Percentiles rank a stretch among this genome's conserved stretches.
Evolutionary conservation across 2,888 invertebrate genomes (phyloP).

Genomic region (Onchidella celtica): DNA sequence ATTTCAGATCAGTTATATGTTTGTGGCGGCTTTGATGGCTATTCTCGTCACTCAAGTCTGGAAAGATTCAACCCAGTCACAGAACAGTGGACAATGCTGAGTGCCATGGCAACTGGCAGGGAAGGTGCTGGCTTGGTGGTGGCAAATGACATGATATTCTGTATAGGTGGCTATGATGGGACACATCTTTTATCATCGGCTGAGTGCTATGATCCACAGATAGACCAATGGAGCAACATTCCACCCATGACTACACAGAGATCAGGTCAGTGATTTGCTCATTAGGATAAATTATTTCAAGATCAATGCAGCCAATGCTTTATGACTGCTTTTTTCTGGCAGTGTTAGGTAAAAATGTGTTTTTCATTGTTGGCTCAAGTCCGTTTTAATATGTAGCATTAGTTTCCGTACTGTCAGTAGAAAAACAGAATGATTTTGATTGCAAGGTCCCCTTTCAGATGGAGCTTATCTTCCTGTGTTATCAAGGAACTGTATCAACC

Average conservation of each 20-base stretch:
- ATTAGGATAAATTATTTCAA: background rate
- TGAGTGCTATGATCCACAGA: slow-evolving; percentile 74
- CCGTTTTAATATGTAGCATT: no score
- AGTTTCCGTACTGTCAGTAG: no score
- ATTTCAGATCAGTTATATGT: slow-evolving; percentile 76
- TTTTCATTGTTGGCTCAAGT: no score
- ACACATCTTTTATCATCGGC: slow-evolving; percentile 77
- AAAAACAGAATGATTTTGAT: no score
- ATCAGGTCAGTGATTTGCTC: slow-evolving; percentile 66
- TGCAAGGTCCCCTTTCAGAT: no score
- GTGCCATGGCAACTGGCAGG: slow-evolving; percentile 73
- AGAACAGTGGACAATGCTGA: slow-evolving; percentile 76
- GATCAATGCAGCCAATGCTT: no score
- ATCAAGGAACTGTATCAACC: no score
- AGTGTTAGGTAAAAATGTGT: no score
- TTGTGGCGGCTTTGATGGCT: slow-evolving; percentile 79
- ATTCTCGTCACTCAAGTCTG: slow-evolving; percentile 76
- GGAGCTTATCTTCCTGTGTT: no score
- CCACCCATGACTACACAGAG: slow-evolving; percentile 77
- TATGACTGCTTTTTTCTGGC: no score
- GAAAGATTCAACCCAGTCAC: slow-evolving; percentile 76
- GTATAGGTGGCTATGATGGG: slow-evolving; percentile 79
- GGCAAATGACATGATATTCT: slow-evolving; percentile 77
- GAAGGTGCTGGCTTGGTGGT: slow-evolving; percentile 79
- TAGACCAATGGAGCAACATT: slow-evolving; percentile 73